Percentiles rank a stretch among this genome's conserved stretches.
Conservation (phyloP, 1,140 invertebrate species). For the Tetragonula clypearis region DNA sequence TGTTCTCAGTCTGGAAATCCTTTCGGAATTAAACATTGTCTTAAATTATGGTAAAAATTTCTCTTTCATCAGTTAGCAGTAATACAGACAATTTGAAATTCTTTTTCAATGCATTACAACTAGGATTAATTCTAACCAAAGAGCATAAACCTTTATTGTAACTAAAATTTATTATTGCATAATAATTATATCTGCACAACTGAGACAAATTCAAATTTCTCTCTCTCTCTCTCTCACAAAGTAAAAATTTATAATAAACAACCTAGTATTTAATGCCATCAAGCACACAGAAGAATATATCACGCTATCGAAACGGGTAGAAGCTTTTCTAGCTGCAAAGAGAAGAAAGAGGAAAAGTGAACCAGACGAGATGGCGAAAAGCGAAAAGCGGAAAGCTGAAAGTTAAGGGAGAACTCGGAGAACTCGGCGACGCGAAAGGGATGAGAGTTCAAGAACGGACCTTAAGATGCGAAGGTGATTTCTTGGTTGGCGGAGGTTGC, state of each 20-base stretch:
- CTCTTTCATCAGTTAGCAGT: too few species aligned
- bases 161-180: not conserved
- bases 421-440: too few species aligned
- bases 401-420: not conserved
- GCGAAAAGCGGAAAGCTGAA: not conserved
- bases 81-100: not conserved
- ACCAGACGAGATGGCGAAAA: not conserved
- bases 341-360: not conserved
- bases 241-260: not conserved
- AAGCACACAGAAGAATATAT: not conserved
- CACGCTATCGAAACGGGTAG: not conserved
- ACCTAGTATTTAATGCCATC: not conserved
- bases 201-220: too few species aligned
- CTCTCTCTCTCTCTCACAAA: not conserved
- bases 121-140: not conserved
- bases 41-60: not conserved
- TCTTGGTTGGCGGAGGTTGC: slow-evolving; percentile 12
- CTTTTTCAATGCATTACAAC: not conserved
- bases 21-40: not conserved
- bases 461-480: not conserved
- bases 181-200: not conserved
- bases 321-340: not conserved
- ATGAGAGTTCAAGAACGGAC: not conserved
- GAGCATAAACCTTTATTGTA: not conserved
- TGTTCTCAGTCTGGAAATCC: too few species aligned